These are phyloP conservation scores for Gymnothorax reevesii DNA, from an alignment of 2,797 vertebrate species.

Conservation along the genomic window DNA sequence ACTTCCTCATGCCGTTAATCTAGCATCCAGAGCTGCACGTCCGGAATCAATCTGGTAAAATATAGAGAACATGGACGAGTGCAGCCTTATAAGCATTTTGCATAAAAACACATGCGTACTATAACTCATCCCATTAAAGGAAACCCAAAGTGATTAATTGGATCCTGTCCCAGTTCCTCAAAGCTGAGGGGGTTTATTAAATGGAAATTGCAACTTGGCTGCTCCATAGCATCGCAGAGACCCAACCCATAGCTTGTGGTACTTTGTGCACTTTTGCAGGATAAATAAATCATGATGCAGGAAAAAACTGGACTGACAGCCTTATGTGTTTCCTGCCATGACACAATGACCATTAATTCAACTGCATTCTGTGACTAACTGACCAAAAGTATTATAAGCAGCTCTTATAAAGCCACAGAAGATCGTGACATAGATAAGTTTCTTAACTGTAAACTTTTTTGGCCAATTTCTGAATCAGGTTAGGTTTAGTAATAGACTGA, in stretches of 20 bases:
- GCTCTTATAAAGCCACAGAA: not conserved
- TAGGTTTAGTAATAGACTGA: too few species aligned
- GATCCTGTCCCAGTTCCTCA: conserved; percentile 30
- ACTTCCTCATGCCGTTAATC: conserved; percentile 1
- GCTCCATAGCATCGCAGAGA: not conserved
- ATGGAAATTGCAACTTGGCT: conserved; percentile 29
- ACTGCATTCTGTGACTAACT: not conserved
- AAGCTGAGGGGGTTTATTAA: conserved; percentile 13
- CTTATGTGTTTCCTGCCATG: not conserved
- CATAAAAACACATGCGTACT: conserved; percentile 21
- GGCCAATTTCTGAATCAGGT: too few species aligned
- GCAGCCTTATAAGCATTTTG: conserved; percentile 18
- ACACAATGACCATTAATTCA: not conserved
- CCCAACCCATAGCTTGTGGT: conserved; percentile 8
- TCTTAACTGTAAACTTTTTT: not conserved
- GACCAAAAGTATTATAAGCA: not conserved
- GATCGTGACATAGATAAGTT: not conserved
- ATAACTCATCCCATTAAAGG: conserved; percentile 21
- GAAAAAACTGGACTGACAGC: not conserved
- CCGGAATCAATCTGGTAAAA: not conserved
- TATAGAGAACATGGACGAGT: not conserved
- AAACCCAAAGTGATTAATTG: conserved; percentile 37
- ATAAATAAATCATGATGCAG: conserved; percentile 30
- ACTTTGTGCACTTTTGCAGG: conserved; percentile 22
- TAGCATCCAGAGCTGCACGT: not conserved